Evolutionary conservation across 2,888 invertebrate species (phyloP), one percentile per base, ranked within the genome.

Genomic region (Drosophila emarginata): DNA sequence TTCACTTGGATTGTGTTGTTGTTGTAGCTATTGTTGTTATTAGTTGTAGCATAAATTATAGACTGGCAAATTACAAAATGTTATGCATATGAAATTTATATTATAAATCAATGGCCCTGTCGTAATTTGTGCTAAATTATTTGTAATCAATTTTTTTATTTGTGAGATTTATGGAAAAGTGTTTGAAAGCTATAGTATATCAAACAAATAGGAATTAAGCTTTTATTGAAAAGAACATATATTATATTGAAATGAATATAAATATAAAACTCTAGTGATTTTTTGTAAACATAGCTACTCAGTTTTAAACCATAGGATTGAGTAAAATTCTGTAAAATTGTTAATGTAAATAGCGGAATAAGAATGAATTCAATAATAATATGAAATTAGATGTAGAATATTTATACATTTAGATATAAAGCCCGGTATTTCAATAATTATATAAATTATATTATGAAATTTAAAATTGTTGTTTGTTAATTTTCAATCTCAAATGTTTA

Each of bases 61-160:
- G 58, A 51, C 61, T 40, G 40, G 40, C 59, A 60, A 40, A 62
- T 45, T 32, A 64, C 66, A 57, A 73, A 77, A 32, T 63, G 62
- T 58, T 23, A 32, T 64, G 67, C 60, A 64, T 60, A 68, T 60
- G 59, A 66, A 57, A 72, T 75, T 59, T 59, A 64, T 40, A 64
- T 60, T 60, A 66, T 76, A 67, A 76, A 77, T 76, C 76, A 76
- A 61, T 65, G 57, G 23, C 53, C 77, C 77, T 73, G 77, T 76
- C 76, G 73, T 61, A 77, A 76, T 77, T 77, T 73, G 73, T 66
- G 61, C 70, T 73, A 68, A 68, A 66, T 61, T 72, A 77, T 77
- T 73, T 76, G 65, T 66, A 77, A 76, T 76, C 67, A 76, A 68
- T 64, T 71, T 66, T 15, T 36, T 36, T 7, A 2, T 1, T 18